Evolutionary conservation across 2,797 vertebrate genomes (phyloP).

Genomic region (Diglossa cyanea): DNA sequence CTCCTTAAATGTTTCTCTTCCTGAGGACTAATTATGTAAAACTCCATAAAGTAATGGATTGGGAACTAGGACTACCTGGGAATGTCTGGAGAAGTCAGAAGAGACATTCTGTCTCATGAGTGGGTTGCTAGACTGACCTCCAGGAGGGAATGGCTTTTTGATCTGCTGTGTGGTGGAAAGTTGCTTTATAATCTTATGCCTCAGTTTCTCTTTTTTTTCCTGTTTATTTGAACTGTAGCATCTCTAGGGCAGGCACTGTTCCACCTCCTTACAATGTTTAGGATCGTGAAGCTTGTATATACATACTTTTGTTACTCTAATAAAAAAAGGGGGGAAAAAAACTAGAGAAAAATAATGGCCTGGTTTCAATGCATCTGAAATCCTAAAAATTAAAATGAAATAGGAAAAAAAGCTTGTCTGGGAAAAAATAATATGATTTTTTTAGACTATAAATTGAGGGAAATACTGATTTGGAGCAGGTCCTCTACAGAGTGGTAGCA

Average conservation of each 20-base stretch:
- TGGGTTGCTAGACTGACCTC: background rate
- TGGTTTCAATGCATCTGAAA: background rate
- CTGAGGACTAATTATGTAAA: background rate
- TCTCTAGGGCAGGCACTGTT: background rate
- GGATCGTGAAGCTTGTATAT: background rate
- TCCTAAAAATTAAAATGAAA: background rate
- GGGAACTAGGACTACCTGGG: background rate
- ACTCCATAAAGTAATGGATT: background rate
- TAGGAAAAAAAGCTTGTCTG: background rate
- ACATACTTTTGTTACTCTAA: background rate
- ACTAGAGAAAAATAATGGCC: background rate
- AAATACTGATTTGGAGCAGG: background rate
- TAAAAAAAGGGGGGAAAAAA: background rate
- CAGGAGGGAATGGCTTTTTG: background rate
- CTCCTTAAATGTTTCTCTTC: background rate
- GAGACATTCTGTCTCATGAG: background rate
- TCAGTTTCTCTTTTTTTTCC: background rate
- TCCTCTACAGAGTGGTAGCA: background rate
- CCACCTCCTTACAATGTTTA: rapidly evolving
- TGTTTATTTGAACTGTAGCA: background rate
- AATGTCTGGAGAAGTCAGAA: background rate
- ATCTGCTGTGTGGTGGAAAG: background rate
- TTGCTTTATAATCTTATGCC: background rate
- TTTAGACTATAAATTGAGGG: background rate
- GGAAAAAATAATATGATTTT: background rate